These are phyloP conservation scores for Cataglyphis cursor DNA, from an alignment of 2,888 invertebrate genomes.

Conservation along the genomic window DNA sequence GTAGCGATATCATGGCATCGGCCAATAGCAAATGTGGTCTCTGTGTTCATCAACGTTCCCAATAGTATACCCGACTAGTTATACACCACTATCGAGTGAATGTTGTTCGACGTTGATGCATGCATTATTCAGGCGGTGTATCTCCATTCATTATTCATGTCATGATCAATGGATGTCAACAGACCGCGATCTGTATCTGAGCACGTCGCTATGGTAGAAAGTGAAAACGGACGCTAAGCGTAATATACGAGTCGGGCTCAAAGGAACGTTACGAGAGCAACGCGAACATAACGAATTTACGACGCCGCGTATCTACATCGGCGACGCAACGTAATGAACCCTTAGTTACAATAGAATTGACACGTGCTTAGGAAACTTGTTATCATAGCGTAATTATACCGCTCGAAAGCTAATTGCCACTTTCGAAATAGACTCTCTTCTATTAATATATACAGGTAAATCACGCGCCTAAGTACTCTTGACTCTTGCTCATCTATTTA, in stretches of 20 bases:
- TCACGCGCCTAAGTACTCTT: background rate
- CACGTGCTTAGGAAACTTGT: background rate
- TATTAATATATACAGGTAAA: background rate
- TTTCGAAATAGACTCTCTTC: background rate
- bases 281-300: constrained; percentile 30
- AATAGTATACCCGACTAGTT: constrained; percentile 64
- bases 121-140: constrained; percentile 82
- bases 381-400: background rate
- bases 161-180: constrained; percentile 83
- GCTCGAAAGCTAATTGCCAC: background rate
- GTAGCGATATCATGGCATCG: constrained; percentile 45
- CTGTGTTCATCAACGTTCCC: constrained; percentile 69
- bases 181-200: constrained; percentile 81
- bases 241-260: constrained; percentile 34
- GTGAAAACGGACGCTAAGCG: constrained; percentile 67
- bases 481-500: background rate
- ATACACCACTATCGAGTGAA: constrained; percentile 73
- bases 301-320: background rate
- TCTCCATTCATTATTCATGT: constrained; percentile 84
- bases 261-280: constrained; percentile 29
- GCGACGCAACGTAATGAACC: constrained; percentile 5
- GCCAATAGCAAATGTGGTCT: constrained; percentile 52
- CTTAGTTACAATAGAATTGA: constrained; percentile 17
- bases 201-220: constrained; percentile 72
- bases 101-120: constrained; percentile 80